A percentile compares a stretch with the other conserved stretches of the same genome.
phyloP scores from a whole-genome alignment of 1,140 invertebrate species.

The Pteromalus puparum region DNA sequence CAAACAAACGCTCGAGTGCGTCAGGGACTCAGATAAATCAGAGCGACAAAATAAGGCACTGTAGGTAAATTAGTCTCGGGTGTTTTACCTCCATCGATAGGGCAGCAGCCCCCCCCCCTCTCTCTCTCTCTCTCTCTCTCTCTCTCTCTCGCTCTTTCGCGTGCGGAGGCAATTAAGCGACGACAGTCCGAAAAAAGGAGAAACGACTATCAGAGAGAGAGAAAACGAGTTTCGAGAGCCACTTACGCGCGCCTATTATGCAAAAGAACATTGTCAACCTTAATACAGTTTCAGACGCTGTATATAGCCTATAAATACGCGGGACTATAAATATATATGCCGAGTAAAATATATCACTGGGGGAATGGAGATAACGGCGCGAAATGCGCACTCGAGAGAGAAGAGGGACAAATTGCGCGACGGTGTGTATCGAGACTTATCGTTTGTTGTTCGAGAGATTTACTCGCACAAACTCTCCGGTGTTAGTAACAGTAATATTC shows the following conservation, averaged over 20 bases:
- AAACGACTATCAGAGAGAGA: background rate
- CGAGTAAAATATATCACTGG: conserved; percentile 21
- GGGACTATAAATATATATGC: background rate
- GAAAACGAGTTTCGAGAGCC: conserved; percentile 7
- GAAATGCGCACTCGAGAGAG: background rate
- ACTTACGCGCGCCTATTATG: conserved; percentile 8
- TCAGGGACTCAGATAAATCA: background rate
- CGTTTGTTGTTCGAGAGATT: conserved; percentile 10
- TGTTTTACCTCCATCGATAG: conserved; percentile 9
- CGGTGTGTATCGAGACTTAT: background rate
- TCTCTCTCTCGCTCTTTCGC: background rate
- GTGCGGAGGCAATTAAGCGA: conserved; percentile 2
- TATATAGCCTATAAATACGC: conserved; percentile 15
- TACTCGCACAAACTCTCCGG: background rate
- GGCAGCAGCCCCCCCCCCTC: too few relatives aligned
- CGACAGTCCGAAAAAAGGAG: background rate
- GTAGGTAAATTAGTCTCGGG: conserved; percentile 4
- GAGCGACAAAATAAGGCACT: background rate
- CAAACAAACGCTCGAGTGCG: too few relatives aligned
- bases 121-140: too few relatives aligned
- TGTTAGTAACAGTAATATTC: too few relatives aligned
- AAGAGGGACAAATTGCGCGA: too few relatives aligned
- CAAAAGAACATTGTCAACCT: conserved; percentile 28
- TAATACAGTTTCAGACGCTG: conserved; percentile 16
- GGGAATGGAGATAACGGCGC: conserved; percentile 25